Evolutionary conservation across 2,888 invertebrate genomes (phyloP).

Genomic region (Morpho helenor): DNA sequence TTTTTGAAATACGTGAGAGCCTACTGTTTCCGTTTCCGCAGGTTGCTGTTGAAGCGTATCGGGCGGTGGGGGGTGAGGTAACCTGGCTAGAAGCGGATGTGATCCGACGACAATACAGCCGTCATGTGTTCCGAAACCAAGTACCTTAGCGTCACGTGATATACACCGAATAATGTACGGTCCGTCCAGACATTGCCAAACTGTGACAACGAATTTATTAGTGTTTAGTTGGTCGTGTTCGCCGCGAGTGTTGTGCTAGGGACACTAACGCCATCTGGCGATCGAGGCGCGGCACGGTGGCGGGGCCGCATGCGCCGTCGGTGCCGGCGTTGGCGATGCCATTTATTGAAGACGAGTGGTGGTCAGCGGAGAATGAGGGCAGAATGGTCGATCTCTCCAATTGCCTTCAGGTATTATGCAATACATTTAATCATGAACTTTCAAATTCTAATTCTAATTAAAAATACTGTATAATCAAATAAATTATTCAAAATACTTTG

Average conservation of each 20-base stretch:
- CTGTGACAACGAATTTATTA: slow-evolving; percentile 72
- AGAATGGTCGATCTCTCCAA: slow-evolving; percentile 95
- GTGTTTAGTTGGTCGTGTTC: slow-evolving; percentile 51
- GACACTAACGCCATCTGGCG: slow-evolving; percentile 57
- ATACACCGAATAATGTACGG: slow-evolving; percentile 70
- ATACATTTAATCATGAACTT: too few relatives aligned
- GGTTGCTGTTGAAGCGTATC: slow-evolving; percentile 73
- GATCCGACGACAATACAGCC: slow-evolving; percentile 37
- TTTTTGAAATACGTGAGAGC: slow-evolving; percentile 69
- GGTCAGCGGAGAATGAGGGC: slow-evolving; percentile 97
- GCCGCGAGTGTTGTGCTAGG: slow-evolving; percentile 47
- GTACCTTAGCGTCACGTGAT: slow-evolving; percentile 55
- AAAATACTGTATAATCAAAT: too few relatives aligned
- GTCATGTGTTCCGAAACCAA: slow-evolving; percentile 64
- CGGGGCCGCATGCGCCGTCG: slow-evolving; percentile 82
- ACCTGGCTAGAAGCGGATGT: slow-evolving; percentile 47
- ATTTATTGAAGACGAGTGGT: slow-evolving; percentile 97
- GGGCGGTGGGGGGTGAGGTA: slow-evolving; percentile 70
- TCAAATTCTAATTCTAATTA: too few relatives aligned
- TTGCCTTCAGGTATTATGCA: slow-evolving; percentile 86
- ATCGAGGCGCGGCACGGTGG: slow-evolving; percentile 74
- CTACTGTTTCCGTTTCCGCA: slow-evolving; percentile 61
- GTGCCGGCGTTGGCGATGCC: slow-evolving; percentile 90
- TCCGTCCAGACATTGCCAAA: slow-evolving; percentile 77
- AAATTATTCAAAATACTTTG: too few relatives aligned